phyloP scores from a whole-genome alignment of 2,888 invertebrate species.

The Pogonocherus hispidulus region DNA sequence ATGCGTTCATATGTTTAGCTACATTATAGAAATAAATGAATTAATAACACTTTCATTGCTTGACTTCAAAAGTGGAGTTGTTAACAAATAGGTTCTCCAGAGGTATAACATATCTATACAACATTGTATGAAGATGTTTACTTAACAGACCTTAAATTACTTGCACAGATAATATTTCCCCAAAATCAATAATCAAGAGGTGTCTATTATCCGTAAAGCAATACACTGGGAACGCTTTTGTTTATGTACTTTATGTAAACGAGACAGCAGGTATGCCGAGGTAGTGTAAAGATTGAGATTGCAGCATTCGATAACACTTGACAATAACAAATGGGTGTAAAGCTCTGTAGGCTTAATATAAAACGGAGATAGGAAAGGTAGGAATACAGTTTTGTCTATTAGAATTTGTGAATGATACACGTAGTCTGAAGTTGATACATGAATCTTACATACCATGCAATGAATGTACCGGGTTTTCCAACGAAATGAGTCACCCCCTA shows the following conservation, averaged over 20 bases:
- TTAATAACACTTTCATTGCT: not conserved
- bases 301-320: not conserved
- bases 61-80: not conserved
- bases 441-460: no score
- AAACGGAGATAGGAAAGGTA: not conserved
- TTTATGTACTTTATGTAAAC: not conserved
- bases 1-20: no score
- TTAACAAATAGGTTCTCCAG: not conserved
- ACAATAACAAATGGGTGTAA: not conserved
- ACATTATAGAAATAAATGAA: not conserved
- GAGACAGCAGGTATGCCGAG: not conserved
- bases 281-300: not conserved
- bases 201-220: not conserved
- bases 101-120: not conserved
- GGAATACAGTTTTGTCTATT: not conserved
- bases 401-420: no score
- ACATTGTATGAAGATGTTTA: not conserved
- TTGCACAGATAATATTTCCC: not conserved
- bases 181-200: not conserved
- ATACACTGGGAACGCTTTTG: not conserved
- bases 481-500: no score
- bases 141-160: constrained; percentile 4
- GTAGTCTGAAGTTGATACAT: no score
- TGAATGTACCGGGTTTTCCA: no score
- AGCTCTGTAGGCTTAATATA: not conserved